Percentiles rank a stretch among this genome's conserved stretches.
These are phyloP conservation scores for Phyllopteryx taeniolatus DNA, from an alignment of 2,113 vertebrate species.

Conservation along the genomic window DNA sequence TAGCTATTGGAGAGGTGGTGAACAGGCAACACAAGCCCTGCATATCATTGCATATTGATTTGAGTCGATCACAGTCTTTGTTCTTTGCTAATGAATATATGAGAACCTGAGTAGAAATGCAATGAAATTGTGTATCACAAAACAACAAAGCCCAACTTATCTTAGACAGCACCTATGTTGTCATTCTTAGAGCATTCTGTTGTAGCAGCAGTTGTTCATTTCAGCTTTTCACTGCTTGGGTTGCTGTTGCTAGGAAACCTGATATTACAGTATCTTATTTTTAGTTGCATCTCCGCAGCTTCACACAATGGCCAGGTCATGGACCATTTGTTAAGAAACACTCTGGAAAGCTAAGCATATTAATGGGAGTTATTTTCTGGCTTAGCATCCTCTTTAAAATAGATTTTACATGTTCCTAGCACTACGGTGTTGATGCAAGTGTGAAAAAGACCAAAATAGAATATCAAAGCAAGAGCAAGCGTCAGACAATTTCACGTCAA, in stretches of 20 bases:
- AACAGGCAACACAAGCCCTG: too few relatives aligned
- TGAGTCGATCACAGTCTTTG: too few relatives aligned
- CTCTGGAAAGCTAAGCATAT: not conserved
- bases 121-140: too few relatives aligned
- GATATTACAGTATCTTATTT: slow-evolving; percentile 9
- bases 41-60: too few relatives aligned
- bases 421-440: not conserved
- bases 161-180: not conserved
- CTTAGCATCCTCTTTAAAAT: not conserved
- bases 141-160: not conserved
- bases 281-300: slow-evolving; percentile 6
- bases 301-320: not conserved
- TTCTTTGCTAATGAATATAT: too few relatives aligned
- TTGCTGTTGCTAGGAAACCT: slow-evolving; percentile 7
- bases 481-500: not conserved
- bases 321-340: not conserved
- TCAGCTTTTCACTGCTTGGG: not conserved
- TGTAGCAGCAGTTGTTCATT: not conserved
- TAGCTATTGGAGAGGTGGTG: too few relatives aligned
- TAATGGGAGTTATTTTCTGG: not conserved
- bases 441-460: not conserved
- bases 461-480: not conserved
- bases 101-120: too few relatives aligned
- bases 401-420: not conserved
- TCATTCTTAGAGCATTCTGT: not conserved